Evolutionary conservation across 2,113 vertebrate genomes (phyloP), one percentile per base, ranked within the genome.

Genomic region (Atherinomorus stipes): DNA sequence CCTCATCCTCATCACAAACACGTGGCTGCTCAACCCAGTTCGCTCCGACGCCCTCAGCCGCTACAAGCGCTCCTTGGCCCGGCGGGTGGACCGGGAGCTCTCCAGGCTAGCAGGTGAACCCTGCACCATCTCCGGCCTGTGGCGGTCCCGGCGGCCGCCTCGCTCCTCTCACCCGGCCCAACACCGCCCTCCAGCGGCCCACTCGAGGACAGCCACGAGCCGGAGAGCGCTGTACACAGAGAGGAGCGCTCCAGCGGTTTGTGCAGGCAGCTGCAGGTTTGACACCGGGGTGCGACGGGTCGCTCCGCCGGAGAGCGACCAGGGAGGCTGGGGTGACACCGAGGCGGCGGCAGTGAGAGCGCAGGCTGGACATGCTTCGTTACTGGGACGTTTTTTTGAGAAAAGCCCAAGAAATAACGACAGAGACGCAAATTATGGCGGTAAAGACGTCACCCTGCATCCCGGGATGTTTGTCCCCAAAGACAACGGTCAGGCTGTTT

Each of bases 101-200:
- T 87, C 86, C 52, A 61, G 74, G 26, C 68, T 74, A 23, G 82
- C 90, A 79, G 89, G 92, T 83, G 91, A 96, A 60, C 93, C 78
- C 28, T 98, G 96, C 74, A 88, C 94, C 65, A 93, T 94, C 87
- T 89, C 93, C 45, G 87, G 90, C 47, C 81, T 85, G 44, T 81
- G 81, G 82, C 85, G 76, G 47, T 89, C 82, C 80, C 86, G 52
- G 28, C 81, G 21, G 75, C 92, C 89, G 74, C 81, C 86, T 54
- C 87, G 91, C 23, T 82, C 87, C 62, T n/a, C 54, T 58, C 85
- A 34, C 34, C 63, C 85, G 34, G 87, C 89, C 19, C 91, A 92
- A 82, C 91, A 94, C 54, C 95, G 92, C 89, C 94, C 88, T 72
- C 93, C 93, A 78, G 95, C 92, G 91, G 93, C 89, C 44, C 90